phyloP scores from a whole-genome alignment of 2,797 vertebrate genomes.

The Smutsia gigantea region DNA sequence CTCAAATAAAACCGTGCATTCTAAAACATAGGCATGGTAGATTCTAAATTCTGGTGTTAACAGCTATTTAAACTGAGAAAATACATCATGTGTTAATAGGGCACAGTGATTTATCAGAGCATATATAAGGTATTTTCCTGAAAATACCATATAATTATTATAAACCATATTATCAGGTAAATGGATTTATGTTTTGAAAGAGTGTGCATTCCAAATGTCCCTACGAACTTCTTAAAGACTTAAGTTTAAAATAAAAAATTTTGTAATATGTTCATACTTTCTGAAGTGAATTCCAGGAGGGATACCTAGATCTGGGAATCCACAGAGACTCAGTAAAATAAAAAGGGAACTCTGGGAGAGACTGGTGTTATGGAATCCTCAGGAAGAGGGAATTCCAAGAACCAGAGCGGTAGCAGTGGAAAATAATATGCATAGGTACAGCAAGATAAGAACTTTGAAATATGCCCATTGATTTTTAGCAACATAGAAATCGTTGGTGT shows the following conservation, averaged over 20 bases:
- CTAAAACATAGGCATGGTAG: not conserved
- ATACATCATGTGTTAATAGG: not conserved
- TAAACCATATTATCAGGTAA: not conserved
- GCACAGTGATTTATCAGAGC: not conserved
- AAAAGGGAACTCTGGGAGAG: not conserved
- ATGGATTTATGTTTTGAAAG: constrained; percentile 14
- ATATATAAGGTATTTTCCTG: not conserved
- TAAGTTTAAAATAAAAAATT: not conserved
- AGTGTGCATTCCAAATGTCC: constrained; percentile 4
- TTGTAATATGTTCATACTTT: not conserved
- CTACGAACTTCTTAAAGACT: constrained; percentile 8
- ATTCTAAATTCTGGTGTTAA: not conserved
- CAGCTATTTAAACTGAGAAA: not conserved
- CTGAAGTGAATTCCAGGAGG: not conserved
- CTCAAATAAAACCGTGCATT: not conserved
- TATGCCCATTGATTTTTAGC: not conserved
- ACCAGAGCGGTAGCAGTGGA: not conserved
- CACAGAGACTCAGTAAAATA: not conserved
- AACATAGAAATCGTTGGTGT: not conserved
- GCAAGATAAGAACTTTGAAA: not conserved
- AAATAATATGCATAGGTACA: not conserved
- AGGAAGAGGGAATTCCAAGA: not conserved
- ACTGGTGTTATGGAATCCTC: not conserved
- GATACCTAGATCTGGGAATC: not conserved
- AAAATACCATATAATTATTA: not conserved